Evolutionary conservation across 2,888 invertebrate genomes (phyloP).

Genomic region (Encarsia formosa): DNA sequence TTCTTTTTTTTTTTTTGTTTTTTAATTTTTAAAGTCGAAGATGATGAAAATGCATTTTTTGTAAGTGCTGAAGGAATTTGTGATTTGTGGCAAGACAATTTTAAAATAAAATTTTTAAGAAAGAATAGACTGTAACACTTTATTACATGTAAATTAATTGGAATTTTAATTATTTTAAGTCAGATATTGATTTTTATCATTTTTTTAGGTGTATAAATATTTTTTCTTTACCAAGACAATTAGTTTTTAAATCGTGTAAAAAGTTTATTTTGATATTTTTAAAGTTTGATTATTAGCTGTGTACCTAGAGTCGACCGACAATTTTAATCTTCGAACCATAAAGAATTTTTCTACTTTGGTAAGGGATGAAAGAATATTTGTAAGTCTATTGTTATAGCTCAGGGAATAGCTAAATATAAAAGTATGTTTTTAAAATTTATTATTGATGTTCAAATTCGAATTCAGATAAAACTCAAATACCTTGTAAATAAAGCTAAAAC

Average conservation of each 20-base stretch:
- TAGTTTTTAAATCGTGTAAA: conserved; percentile 15
- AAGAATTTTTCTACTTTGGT: conserved; percentile 21
- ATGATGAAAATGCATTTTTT: conserved; percentile 28
- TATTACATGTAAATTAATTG: conserved; percentile 13
- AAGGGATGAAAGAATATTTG: conserved; percentile 19
- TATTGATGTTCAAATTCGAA: conserved; percentile 23
- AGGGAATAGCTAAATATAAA: conserved; percentile 26
- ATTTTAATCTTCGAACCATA: conserved; percentile 22
- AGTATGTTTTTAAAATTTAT: conserved; percentile 24
- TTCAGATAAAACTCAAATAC: conserved; percentile 12
- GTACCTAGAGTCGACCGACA: conserved; percentile 12
- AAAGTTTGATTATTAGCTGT: conserved; percentile 11
- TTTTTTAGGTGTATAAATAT: conserved; percentile 10
- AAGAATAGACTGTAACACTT: too few relatives aligned
- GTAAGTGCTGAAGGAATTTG: conserved; percentile 20
- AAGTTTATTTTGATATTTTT: conserved; percentile 18
- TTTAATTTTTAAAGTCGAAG: conserved; percentile 15
- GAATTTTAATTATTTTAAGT: conserved; percentile 16
- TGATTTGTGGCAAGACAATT: conserved; percentile 13
- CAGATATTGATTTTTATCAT: conserved; percentile 2
- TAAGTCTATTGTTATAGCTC: conserved; percentile 28
- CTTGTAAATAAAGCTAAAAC: conserved; percentile 28
- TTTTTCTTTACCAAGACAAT: conserved; percentile 3
- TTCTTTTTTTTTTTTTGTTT: conserved; percentile 1
- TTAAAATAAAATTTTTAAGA: conserved; percentile 18